Conservation (phyloP, 2,797 vertebrate genomes). For the Galago senegalensis region DNA sequence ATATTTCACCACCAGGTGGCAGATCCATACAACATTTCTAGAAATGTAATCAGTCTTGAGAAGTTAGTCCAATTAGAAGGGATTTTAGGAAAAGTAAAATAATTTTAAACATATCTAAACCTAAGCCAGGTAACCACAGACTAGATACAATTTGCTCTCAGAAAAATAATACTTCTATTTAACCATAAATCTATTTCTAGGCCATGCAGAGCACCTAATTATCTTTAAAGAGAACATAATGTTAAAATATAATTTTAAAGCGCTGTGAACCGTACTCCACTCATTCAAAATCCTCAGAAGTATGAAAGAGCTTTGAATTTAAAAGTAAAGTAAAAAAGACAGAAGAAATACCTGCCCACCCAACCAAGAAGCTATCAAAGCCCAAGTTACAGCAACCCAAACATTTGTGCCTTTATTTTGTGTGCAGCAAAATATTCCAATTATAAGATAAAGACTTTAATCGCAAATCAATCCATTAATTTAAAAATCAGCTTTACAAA, state of each 20-base stretch:
- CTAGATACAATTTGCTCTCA: constrained; percentile 36
- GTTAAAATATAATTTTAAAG: constrained; percentile 67
- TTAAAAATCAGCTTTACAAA: background rate
- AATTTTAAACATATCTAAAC: constrained; percentile 64
- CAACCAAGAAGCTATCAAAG: background rate
- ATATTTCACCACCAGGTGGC: constrained; percentile 83
- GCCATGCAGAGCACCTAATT: constrained; percentile 40
- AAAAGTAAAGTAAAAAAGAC: background rate
- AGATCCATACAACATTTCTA: constrained; percentile 76
- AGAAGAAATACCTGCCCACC: background rate
- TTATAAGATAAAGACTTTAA: constrained; percentile 23
- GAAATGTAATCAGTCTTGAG: constrained; percentile 11
- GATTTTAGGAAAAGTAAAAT: constrained; percentile 71
- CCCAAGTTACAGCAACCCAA: background rate
- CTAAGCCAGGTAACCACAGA: constrained; percentile 61
- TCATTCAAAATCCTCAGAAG: constrained; percentile 60
- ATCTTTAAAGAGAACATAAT: constrained; percentile 67
- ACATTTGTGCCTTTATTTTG: background rate
- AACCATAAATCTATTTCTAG: constrained; percentile 62
- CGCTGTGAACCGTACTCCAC: constrained; percentile 39
- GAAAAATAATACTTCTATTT: constrained; percentile 42
- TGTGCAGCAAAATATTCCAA: constrained; percentile 42
- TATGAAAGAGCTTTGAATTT: constrained; percentile 38
- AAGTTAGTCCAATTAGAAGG: constrained; percentile 58
- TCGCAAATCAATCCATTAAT: constrained; percentile 30